Evolutionary conservation across 2,797 vertebrate genomes (phyloP).

Genomic region (Sylvilagus floridanus): DNA sequence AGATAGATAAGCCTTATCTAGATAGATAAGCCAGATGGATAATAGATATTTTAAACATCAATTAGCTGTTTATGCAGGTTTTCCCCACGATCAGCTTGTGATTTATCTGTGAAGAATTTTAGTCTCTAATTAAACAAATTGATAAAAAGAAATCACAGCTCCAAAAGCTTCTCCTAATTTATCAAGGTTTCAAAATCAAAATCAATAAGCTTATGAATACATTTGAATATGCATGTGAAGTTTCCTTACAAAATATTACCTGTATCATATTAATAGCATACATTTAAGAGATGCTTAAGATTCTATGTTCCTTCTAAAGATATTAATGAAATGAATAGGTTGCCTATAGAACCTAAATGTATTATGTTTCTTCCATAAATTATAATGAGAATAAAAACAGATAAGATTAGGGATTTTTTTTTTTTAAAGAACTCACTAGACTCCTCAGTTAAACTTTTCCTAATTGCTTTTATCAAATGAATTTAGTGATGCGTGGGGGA

Average conservation of each 20-base stretch:
- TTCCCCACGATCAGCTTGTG: neutral
- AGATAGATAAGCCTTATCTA: too few species aligned
- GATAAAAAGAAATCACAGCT: neutral
- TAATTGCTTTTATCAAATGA: neutral
- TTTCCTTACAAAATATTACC: neutral
- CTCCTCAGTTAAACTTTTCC: neutral
- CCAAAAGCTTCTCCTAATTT: too few species aligned
- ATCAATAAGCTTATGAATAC: neutral
- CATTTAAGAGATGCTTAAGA: neutral
- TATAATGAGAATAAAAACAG: constrained; percentile 27
- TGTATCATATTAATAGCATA: constrained; percentile 28
- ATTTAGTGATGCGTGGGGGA: neutral
- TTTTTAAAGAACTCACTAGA: neutral
- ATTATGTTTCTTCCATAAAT: neutral
- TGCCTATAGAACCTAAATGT: neutral
- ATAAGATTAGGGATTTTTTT: constrained; percentile 2
- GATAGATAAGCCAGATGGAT: neutral
- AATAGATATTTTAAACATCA: neutral
- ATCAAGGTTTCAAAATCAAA: neutral
- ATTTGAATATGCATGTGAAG: neutral
- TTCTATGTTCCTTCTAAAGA: constrained; percentile 8
- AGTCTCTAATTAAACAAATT: neutral
- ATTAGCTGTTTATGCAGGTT: neutral
- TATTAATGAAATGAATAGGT: neutral
- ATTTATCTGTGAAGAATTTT: neutral